Evolutionary conservation across 53 echinoderm and acorn worm species (phyloP).

Genomic region (Zoroaster sp.): DNA sequence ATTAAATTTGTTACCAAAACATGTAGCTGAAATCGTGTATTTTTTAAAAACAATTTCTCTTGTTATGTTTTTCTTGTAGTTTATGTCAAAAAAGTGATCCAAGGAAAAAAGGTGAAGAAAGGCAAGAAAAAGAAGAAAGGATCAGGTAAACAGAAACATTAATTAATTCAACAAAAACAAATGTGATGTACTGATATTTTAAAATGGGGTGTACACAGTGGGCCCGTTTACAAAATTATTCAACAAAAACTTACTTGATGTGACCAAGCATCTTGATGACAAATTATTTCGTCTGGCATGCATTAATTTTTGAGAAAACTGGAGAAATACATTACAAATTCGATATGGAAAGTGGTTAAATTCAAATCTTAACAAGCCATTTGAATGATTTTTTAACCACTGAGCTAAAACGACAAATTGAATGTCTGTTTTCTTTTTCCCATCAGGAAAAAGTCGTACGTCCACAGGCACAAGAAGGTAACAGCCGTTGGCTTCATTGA

Average conservation of each 20-base stretch:
- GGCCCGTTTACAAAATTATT: neutral
- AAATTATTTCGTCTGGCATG: neutral
- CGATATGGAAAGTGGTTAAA: neutral
- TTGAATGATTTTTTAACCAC: neutral
- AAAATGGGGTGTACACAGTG: neutral
- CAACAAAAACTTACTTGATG: neutral
- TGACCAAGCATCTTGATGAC: no score
- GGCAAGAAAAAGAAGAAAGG: conserved; percentile 89
- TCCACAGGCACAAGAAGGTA: conserved; percentile 45
- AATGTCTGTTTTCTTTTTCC: neutral
- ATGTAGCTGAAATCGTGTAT: neutral
- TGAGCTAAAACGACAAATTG: neutral
- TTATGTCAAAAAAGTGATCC: conserved; percentile 65
- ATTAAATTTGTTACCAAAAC: no score
- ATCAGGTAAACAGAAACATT: conserved; percentile 39
- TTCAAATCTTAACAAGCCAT: neutral
- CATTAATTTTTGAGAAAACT: neutral
- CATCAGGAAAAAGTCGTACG: conserved; percentile 30
- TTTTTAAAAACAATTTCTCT: neutral
- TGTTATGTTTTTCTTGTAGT: conserved; percentile 39
- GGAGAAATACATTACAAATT: neutral
- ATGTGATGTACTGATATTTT: neutral
- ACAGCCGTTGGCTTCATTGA: conserved; percentile 14
- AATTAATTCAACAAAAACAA: neutral
- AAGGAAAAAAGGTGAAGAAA: conserved; percentile 84